Percentiles rank a stretch among this genome's conserved stretches.
These are phyloP conservation scores for Eurystomus glaucurus DNA, from an alignment of 2,797 vertebrate genomes.

Conservation along the genomic window DNA sequence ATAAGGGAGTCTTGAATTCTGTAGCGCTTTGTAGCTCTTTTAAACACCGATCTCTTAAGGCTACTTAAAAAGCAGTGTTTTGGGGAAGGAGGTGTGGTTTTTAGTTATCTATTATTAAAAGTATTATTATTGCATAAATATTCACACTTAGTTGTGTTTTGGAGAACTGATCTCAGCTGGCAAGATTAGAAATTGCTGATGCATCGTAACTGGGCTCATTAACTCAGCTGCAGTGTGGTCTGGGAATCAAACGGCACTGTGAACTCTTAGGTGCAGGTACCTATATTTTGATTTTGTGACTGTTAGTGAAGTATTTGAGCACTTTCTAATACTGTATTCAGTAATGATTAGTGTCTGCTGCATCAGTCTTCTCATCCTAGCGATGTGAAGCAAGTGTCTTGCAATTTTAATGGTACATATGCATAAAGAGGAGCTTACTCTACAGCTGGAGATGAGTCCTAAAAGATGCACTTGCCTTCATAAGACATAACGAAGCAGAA, in stretches of 20 bases:
- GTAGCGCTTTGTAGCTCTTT: not conserved
- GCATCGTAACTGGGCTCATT: not conserved
- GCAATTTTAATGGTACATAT: not conserved
- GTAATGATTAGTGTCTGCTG: not conserved
- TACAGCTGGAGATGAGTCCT: fast-evolving
- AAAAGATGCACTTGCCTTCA: not conserved
- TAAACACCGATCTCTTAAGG: not conserved
- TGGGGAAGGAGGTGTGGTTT: not conserved
- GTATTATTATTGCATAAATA: not conserved
- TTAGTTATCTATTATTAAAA: not conserved
- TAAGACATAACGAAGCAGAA: not conserved
- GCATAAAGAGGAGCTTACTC: not conserved
- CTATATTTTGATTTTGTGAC: not conserved
- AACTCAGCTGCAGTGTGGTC: not conserved
- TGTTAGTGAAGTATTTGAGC: not conserved
- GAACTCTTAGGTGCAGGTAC: not conserved
- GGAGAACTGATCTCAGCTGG: not conserved
- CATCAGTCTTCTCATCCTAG: not conserved
- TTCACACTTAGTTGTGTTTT: not conserved
- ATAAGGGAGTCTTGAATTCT: not conserved
- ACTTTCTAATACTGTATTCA: not conserved
- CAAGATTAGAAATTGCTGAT: not conserved
- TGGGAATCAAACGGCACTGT: not conserved
- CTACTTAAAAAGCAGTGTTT: not conserved
- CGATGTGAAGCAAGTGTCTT: not conserved